These are phyloP conservation scores for Scotopteryx bipunctaria DNA, from an alignment of 2,888 invertebrate genomes.

Conservation along the genomic window DNA sequence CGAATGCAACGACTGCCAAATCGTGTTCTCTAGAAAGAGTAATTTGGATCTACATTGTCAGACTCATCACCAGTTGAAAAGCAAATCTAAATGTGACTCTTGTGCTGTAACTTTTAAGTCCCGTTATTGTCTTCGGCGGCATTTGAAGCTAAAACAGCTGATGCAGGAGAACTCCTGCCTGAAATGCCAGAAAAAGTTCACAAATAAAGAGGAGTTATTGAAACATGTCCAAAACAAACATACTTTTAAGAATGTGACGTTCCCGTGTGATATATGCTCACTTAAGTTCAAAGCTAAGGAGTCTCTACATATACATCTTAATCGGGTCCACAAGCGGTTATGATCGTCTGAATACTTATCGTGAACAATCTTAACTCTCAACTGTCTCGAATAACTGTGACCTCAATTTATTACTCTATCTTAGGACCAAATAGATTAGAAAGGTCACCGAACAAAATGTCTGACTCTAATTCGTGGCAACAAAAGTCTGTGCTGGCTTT, in stretches of 20 bases:
- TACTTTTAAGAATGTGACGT: constrained; percentile 64
- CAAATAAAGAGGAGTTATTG: constrained; percentile 57
- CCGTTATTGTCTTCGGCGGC: constrained; percentile 69
- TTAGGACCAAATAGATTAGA: no score
- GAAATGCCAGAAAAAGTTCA: constrained; percentile 74
- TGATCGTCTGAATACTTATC: constrained; percentile 46
- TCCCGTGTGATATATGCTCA: constrained; percentile 67
- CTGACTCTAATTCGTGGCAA: no score
- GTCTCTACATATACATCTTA: constrained; percentile 63
- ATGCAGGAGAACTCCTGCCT: constrained; percentile 69
- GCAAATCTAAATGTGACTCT: constrained; percentile 70
- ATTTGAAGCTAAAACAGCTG: constrained; percentile 68
- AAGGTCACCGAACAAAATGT: no score
- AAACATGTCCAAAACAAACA: constrained; percentile 73
- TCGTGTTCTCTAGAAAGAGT: constrained; percentile 66
- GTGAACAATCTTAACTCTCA: not conserved
- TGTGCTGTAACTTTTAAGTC: constrained; percentile 76
- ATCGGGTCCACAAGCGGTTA: constrained; percentile 71
- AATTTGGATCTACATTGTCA: constrained; percentile 69
- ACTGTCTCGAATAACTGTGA: no score
- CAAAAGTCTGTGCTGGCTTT: no score
- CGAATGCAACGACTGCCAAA: constrained; percentile 72
- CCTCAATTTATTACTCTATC: no score
- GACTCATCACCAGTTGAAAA: constrained; percentile 64
- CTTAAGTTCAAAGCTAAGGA: constrained; percentile 71